phyloP scores from a whole-genome alignment of 2,888 invertebrate genomes.

The Conus canariensis region DNA sequence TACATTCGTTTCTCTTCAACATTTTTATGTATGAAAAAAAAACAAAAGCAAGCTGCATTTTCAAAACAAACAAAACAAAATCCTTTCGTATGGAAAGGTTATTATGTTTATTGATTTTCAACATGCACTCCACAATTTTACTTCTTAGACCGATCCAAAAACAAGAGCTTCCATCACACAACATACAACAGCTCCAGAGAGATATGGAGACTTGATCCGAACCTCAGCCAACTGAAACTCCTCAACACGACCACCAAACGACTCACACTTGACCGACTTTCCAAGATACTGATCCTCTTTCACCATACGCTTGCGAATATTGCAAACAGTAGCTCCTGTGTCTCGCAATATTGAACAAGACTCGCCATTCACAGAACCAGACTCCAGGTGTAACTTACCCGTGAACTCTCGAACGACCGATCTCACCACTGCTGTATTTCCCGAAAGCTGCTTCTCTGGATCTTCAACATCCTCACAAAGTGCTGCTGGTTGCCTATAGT shows the following conservation, averaged over 20 bases:
- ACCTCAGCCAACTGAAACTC: background rate
- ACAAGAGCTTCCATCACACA: background rate
- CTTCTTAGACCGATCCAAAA: too few relatives aligned
- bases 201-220: too few relatives aligned
- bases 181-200: background rate
- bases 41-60: too few relatives aligned
- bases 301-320: background rate
- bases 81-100: too few relatives aligned
- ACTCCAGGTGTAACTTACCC: background rate
- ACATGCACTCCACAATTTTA: too few relatives aligned
- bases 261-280: background rate
- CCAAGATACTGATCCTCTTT: background rate
- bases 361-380: background rate
- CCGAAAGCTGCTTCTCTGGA: background rate
- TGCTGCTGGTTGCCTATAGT: background rate
- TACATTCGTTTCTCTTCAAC: too few relatives aligned
- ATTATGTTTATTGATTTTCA: too few relatives aligned
- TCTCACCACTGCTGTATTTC: background rate
- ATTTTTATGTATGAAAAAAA: too few relatives aligned
- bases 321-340: background rate
- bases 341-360: background rate
- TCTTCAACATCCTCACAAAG: background rate
- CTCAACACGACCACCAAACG: background rate
- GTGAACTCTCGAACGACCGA: background rate
- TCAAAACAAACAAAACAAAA: too few relatives aligned